Percentiles rank a stretch among this genome's conserved stretches.
Conservation (phyloP, 2,113 vertebrate species). For the Pholis gunnellus region DNA sequence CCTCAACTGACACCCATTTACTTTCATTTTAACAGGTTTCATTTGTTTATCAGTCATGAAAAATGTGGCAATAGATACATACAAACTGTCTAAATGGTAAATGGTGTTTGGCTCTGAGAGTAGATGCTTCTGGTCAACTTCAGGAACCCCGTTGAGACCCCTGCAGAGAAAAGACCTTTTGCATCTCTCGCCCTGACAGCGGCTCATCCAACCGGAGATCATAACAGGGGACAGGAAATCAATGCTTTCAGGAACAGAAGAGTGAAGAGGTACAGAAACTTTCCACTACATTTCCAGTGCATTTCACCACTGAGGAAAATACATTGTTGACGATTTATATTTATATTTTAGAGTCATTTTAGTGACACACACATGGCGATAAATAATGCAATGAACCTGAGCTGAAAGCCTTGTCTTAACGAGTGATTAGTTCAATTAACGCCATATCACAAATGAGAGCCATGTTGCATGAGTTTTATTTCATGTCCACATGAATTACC, state of each 20-base stretch:
- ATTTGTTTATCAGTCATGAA: neutral
- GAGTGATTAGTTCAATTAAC: neutral
- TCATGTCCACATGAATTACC: constrained; percentile 36
- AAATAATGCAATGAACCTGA: constrained; percentile 2
- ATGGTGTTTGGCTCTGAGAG: neutral
- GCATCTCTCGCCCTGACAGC: constrained; percentile 27
- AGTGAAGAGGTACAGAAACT: constrained; percentile 11
- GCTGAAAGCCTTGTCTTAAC: neutral
- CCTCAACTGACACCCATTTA: neutral
- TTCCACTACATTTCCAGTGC: constrained; percentile 13
- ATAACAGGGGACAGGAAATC: constrained; percentile 64
- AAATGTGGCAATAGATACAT: neutral
- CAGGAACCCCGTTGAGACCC: constrained; percentile 13
- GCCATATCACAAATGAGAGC: constrained; percentile 36
- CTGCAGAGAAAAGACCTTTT: constrained; percentile 29
- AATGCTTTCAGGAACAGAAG: constrained; percentile 49
- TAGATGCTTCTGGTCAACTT: neutral
- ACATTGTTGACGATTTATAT: neutral
- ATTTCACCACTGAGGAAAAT: constrained; percentile 9
- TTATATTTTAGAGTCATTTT: neutral
- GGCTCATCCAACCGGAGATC: constrained; percentile 34
- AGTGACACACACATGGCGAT: neutral
- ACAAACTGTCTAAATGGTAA: neutral
- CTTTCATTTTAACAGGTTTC: neutral
- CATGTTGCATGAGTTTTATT: constrained; percentile 63